These are phyloP conservation scores for Hypomecis punctinalis DNA, from an alignment of 2,888 invertebrate genomes.

Conservation along the genomic window DNA sequence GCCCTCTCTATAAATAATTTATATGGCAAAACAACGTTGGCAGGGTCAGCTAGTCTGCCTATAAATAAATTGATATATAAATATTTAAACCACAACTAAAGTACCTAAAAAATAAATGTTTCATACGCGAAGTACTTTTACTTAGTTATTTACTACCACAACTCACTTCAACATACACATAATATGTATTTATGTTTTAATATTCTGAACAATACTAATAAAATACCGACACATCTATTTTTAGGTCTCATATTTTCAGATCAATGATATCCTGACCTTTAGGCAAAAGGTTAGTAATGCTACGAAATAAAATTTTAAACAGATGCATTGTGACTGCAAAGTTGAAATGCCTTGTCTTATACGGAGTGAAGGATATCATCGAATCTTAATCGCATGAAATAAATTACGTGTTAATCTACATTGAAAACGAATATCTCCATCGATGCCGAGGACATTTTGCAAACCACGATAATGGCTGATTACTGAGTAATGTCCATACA, in stretches of 20 bases:
- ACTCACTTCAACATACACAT: not conserved
- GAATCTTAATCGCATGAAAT: constrained; percentile 30
- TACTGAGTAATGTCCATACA: constrained; percentile 1
- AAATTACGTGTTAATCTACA: constrained; percentile 28
- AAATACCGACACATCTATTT: constrained; percentile 10
- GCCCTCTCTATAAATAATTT: no score
- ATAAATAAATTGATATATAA: no score
- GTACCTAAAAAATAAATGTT: no score
- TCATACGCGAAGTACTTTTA: no score
- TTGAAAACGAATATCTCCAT: constrained; percentile 19
- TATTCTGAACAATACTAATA: constrained; percentile 14
- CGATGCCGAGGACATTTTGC: constrained; percentile 2
- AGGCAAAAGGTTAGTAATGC: constrained; percentile 29
- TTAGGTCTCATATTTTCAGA: constrained; percentile 12
- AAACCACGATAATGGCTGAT: constrained; percentile 1
- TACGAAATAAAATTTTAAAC: constrained; percentile 28
- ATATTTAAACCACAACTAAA: no score
- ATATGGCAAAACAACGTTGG: no score
- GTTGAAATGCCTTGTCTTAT: constrained; percentile 25
- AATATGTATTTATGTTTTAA: not conserved
- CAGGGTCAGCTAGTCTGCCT: no score
- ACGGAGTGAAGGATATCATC: constrained; percentile 27
- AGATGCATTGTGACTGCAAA: constrained; percentile 21
- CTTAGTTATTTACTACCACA: no score
- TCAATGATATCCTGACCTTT: constrained; percentile 28